Base-by-base conservation (phyloP, 2,113 vertebrate genomes). In the Poeciliopsis occidentalis region DNA sequence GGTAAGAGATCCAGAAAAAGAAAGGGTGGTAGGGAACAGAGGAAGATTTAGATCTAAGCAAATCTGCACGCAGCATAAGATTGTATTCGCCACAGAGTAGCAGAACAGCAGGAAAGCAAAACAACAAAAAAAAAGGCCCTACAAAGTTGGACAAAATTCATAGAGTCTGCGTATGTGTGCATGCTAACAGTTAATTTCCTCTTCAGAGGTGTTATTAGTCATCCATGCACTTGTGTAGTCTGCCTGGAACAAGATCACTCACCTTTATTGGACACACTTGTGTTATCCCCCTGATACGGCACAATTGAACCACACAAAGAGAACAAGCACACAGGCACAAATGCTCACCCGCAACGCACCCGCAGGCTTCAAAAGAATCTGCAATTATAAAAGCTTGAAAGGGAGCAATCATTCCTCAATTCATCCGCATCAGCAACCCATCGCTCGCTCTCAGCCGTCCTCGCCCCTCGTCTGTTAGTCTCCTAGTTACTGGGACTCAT, bases 41-140 rank as follows among this genome's bases (percentile, higher is more conserved):
- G 39, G 60, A 47, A 67, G 87, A 84, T 78, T 74, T 68, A 85
- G 85, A 78, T 82, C 71, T 71, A 60, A 73, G 71, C 67, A 74
- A 77, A 75, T 68, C 72, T 76, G 80, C 26, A 69, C 72, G 71
- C 72, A 60, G 83, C 85, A 73, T 22, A 5, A 64, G 76, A 80
- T 86, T 75, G 88, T 86, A 90, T 85, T 85, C 82, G 79, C 83
- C 63, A 24, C 80, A 73, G 67, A 70, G 77, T 86, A 82, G 82
- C 47, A 89, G 78, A 47, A 80, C 72, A 79, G 81, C 70, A 80
- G 39, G 13, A 41, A 41, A 15, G 13, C 12, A 15, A 41, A 41
- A 15, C 1, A 41, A 41, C 13, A 41, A 54, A 57, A 24, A 54
- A 83, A 61, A 71, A 85, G 82, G 89, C 29, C 68, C 86, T 74